Percentiles rank a stretch among this genome's conserved stretches.
Conservation (phyloP, 2,113 vertebrate species). For the Callocephalon fimbriatum region DNA sequence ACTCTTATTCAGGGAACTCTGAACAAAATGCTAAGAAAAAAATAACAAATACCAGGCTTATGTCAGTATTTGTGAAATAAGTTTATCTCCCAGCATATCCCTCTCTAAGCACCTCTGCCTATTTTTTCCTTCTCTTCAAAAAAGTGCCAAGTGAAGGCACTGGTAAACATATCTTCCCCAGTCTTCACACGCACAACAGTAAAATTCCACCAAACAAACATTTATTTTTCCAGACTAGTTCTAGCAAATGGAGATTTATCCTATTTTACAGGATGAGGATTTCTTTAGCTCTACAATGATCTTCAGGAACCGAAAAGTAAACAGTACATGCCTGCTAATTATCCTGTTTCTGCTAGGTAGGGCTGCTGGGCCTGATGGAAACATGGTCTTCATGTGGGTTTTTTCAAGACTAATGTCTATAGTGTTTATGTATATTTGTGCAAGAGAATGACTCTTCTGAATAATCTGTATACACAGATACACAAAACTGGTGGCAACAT, state of each 20-base stretch:
- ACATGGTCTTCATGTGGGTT: not conserved
- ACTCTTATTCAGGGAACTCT: not conserved
- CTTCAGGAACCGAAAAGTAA: not conserved
- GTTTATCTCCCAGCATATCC: not conserved
- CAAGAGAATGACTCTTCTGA: not conserved
- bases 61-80: not conserved
- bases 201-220: not conserved
- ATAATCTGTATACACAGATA: not conserved
- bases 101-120: not conserved
- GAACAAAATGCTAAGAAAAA: constrained; percentile 15
- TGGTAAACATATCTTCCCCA: not conserved
- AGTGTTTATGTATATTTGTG: not conserved
- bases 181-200: not conserved
- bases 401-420: not conserved
- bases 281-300: not conserved
- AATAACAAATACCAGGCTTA: not conserved
- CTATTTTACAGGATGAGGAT: not conserved
- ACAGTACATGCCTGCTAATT: not conserved
- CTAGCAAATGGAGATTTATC: not conserved
- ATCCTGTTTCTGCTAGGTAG: not conserved
- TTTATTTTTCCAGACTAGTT: not conserved
- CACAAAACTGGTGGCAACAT: not conserved
- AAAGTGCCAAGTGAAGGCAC: not conserved
- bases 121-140: not conserved
- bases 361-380: not conserved